Evolutionary conservation across 2,797 vertebrate genomes (phyloP), one percentile per base, ranked within the genome.

Genomic region (Orientallactaga sibirica): DNA sequence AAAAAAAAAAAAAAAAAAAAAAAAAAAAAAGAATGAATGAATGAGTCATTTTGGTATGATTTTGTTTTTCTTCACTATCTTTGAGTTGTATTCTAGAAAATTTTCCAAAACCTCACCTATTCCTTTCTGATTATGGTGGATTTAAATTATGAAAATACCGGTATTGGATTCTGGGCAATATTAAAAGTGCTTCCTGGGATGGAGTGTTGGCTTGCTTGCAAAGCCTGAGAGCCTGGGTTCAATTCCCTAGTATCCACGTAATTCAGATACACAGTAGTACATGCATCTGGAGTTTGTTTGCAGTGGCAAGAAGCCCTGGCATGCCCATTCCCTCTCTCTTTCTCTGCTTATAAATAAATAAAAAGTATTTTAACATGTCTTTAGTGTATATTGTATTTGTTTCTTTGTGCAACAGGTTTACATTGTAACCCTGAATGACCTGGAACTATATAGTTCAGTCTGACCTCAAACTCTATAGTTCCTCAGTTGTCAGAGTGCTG

Each of bases 21-120:
- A 48, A 48, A 48, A 48, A 48, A 48, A 48, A 48, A 48, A 24
- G 33, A 83, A 79, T 43, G 70, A 78, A 71, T 74, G 91, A 82
- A 83, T 71, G 6, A 68, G 16, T 73, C 20, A 66, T 43, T 84
- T 24, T 7, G 15, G 12, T 74, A 29, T 33, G 33, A 27, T 41
- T 86, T 74, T 48, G 48, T 52, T 75, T 75, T 88, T 82, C 16
- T 64, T 85, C 11, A 58, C 0, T 75, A 41, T 64, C 20, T 41
- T 86, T 48, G 20, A 37, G 4, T 77, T 67, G 11, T 76, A 85
- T 88, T 74, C 73, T 83, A 22, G 86, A 90, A 85, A 80, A 68
- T 37, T 41, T 77, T 68, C 43, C 19, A 43, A 76, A 94, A 83
- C 33, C 20, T 12, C 18, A 3, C 9, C 16, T 22, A 9, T 27